Conservation (phyloP, 2,113 vertebrate species). For the Pelobates fuscus region DNA sequence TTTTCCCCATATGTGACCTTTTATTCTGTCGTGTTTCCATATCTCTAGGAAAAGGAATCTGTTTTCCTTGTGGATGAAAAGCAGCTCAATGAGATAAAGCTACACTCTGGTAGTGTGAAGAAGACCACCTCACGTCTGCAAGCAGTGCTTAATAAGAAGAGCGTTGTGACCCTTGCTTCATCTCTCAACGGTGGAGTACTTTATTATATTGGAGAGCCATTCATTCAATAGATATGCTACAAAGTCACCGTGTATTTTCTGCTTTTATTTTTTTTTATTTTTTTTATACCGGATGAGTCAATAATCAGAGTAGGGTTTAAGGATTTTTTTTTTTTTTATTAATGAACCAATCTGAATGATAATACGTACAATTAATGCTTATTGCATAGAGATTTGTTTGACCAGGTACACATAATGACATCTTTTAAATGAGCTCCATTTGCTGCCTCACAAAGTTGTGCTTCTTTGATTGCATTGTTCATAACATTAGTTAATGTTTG, state of each 20-base stretch:
- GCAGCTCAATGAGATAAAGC: conserved; percentile 84
- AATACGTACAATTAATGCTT: background rate
- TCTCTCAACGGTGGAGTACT: conserved; percentile 77
- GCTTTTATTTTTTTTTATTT: background rate
- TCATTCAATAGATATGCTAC: too few relatives aligned
- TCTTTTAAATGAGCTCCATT: too few relatives aligned
- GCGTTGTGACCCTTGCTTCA: conserved; percentile 73
- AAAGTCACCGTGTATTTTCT: too few relatives aligned
- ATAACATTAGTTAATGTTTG: too few relatives aligned
- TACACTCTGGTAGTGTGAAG: conserved; percentile 84
- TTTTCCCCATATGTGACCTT: background rate
- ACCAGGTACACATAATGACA: too few relatives aligned
- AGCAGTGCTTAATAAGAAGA: conserved; percentile 78
- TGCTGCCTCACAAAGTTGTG: too few relatives aligned
- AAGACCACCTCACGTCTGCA: conserved; percentile 83
- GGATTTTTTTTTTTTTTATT: background rate
- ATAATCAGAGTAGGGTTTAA: background rate
- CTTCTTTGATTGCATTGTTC: too few relatives aligned
- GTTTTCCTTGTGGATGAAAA: conserved; percentile 87
- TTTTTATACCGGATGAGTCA: background rate
- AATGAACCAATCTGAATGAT: background rate
- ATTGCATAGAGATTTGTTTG: too few relatives aligned
- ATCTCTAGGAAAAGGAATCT: conserved; percentile 83
- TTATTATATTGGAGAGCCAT: background rate
- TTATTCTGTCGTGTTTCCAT: background rate